Percentiles rank a stretch among this genome's conserved stretches.
These are phyloP conservation scores for Nyctibius grandis DNA, from an alignment of 2,797 vertebrate genomes.

Conservation along the genomic window DNA sequence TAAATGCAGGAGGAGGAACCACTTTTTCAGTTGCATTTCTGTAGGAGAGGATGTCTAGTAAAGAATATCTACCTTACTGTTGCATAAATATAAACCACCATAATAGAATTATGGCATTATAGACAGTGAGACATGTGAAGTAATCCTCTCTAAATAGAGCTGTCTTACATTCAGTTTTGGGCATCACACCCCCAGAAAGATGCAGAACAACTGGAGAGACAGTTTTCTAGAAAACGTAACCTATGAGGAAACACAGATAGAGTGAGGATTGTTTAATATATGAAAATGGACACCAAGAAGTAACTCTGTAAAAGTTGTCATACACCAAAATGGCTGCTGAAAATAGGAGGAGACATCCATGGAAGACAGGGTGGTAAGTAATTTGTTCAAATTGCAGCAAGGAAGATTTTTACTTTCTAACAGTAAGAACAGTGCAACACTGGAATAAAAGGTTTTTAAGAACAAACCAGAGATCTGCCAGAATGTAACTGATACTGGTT, in stretches of 20 bases:
- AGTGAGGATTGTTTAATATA: background rate
- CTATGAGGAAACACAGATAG: background rate
- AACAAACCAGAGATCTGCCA: background rate
- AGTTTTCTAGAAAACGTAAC: background rate
- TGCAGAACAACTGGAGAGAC: background rate
- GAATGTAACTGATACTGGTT: background rate
- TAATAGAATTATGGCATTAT: background rate
- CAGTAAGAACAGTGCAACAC: background rate
- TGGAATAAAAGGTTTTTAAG: background rate
- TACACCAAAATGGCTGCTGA: background rate
- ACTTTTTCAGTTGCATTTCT: background rate
- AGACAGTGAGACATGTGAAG: background rate
- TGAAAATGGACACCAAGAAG: background rate
- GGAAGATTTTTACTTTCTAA: background rate
- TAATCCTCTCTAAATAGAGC: background rate
- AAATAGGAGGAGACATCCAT: background rate
- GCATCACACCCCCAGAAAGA: background rate
- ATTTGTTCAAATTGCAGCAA: background rate
- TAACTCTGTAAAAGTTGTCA: background rate
- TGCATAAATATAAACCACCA: background rate
- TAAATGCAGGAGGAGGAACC: background rate
- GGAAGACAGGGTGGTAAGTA: background rate
- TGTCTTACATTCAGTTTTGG: background rate
- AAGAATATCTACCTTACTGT: background rate
- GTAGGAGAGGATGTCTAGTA: background rate